Evolutionary conservation across 2,888 invertebrate species (phyloP), one percentile per base, ranked within the genome.

Genomic region (Volucella inanis): DNA sequence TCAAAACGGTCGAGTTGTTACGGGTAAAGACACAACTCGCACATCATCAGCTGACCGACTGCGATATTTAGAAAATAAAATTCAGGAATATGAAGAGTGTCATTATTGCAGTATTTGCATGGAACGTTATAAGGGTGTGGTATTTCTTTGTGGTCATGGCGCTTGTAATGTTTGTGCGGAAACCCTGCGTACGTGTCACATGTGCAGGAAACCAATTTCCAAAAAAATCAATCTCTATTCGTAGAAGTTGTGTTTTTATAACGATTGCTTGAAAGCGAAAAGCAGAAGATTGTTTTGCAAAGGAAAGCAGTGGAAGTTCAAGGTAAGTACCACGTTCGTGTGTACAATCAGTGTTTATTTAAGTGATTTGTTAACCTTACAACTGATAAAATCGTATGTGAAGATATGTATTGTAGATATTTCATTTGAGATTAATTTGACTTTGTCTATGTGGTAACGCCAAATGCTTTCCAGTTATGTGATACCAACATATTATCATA

Each of bases 121-220:
- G 97, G 97, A 97, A 89, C 93, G 96, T 45, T 94, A 94, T 81
- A 93, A 96, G 47, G 96, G 96, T 89, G 95, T 97, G 18, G 97
- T 96, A 22, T 97, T 97, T 91, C 93, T 97, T n/a, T 97, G 97
- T 89, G 97, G 97, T 1, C 97, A 97, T 89, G 95, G 96, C 22
- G 96, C 97, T 12, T 97, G 97, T 91, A 95, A 95, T 68, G 94
- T 94, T 88, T 97, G 97, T 90, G 96, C 97, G 0, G 95, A 95
- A 86, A 96, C 97, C 0, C 92, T 97, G 45, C 95, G 95, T 89
- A 96, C 94, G 18, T 97, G 97, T 92, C 97, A 97, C 92, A 97
- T 97, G 96, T 92, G 92, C 86, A 90, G 92, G 68, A 92, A 92
- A 88, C 92, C 92, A 59, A 92, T 92, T 88, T 88, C 91, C 55